Evolutionary conservation across 35 echinoderm and acorn worm genomes (phyloP), one percentile per base, ranked within the genome.

Genomic region (Ophioderma brevispina): DNA sequence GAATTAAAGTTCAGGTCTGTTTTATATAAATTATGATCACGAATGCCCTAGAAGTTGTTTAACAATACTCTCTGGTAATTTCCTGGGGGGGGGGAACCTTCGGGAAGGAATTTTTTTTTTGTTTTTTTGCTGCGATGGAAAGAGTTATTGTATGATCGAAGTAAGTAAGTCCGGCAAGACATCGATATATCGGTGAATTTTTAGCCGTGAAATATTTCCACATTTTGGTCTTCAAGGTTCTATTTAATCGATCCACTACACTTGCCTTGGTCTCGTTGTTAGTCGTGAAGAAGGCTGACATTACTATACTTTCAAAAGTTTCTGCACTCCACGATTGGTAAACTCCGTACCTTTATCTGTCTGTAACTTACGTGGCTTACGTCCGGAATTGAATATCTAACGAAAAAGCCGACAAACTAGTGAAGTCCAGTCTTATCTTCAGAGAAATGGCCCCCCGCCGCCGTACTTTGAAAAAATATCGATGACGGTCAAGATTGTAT

Each of bases 241-340:
- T 28, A 78, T 94, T 97, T 79, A 94, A 97, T 56, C 91, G 55
- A 76, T 97, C 95, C 2, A 94, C 85, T 18, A 97, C 82, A 50
- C 77, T 88, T 0, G 95, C 89, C 80, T 94, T 94, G n/a, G 92
- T 97, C 64, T 97, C 95, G 31, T 97, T 94, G 30, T 97, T 77
- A 2, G 92, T 97, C 0, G 88, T n/a, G 64, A 86, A 97, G 33
- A 91, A 97, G 28, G 40, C 39, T 35, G n/a, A 97, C 91, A 32
- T 32, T 41, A 13, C n/a, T n/a, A n/a, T 32, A 75, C 70, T 78
- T 82, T 77, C 10, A 97, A 35, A 56, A 87, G 64, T 17, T 14
- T 49, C 56, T 93, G 49, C 49, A 93, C 43, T 28, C 80, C 37
- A 46, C 46, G 39, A 55, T 94, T 86, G 39, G 39, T n/a, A 50